Evolutionary conservation across 2,797 vertebrate genomes (phyloP).

Genomic region (Onychomys torridus): DNA sequence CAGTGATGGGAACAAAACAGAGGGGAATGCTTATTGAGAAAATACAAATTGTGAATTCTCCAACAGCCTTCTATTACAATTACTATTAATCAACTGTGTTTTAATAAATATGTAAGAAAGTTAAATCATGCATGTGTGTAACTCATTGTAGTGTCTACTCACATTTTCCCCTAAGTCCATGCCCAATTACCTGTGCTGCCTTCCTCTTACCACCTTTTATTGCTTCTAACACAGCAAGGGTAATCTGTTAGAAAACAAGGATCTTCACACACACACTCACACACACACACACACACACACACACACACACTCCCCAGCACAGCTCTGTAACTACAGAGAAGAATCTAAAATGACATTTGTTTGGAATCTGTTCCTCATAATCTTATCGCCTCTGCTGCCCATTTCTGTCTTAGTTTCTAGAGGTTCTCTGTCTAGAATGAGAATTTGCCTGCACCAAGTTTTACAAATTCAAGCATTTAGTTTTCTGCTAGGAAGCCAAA

Average conservation of each 20-base stretch:
- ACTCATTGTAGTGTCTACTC: neutral
- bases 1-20: neutral
- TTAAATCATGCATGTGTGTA: neutral
- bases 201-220: neutral
- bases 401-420: neutral
- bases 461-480: neutral
- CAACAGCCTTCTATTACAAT: neutral
- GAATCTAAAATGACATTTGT: neutral
- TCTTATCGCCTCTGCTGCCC: neutral
- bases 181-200: neutral
- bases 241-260: neutral
- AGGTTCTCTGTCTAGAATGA: neutral
- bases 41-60: neutral
- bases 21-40: neutral
- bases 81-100: neutral
- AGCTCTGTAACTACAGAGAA: neutral
- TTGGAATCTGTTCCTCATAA: neutral
- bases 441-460: neutral
- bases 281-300: neutral
- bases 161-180: neutral
- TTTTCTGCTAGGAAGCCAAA: neutral
- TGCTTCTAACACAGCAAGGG: neutral
- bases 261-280: neutral
- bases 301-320: neutral
- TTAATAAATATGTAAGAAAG: neutral